phyloP scores from a whole-genome alignment of 2,113 vertebrate genomes.

The Oncorhynchus keta region DNA sequence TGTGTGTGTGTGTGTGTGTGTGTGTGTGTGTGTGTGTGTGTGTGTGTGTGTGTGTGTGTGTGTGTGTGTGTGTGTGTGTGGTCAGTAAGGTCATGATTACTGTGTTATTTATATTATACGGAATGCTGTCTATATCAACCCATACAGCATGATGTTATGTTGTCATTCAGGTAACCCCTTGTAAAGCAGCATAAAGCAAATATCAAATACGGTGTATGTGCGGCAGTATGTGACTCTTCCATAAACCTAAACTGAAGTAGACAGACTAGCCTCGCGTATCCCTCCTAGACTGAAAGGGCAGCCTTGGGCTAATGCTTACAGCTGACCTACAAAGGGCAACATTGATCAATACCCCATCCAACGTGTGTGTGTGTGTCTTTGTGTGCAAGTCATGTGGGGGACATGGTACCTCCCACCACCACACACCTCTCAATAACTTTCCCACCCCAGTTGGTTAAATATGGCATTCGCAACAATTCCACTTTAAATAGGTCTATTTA shows the following conservation, averaged over 20 bases:
- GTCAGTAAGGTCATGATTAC: not conserved
- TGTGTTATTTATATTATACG: not conserved
- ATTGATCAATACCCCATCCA: slow-evolving; percentile 33
- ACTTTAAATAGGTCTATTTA: not conserved
- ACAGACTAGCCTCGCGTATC: slow-evolving; percentile 1
- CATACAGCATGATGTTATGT: not conserved
- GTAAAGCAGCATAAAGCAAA: not conserved
- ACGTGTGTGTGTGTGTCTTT: not conserved
- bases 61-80: not conserved
- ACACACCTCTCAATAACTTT: not conserved
- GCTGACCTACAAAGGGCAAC: slow-evolving; percentile 10
- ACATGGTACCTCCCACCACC: not conserved
- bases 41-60: too few species aligned
- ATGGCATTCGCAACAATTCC: not conserved
- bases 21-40: too few species aligned
- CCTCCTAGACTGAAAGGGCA: slow-evolving; percentile 31
- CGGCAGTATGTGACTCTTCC: not conserved
- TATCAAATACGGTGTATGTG: not conserved
- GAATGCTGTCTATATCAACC: not conserved
- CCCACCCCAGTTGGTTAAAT: not conserved
- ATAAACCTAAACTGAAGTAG: not conserved
- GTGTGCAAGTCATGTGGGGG: not conserved
- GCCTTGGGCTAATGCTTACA: slow-evolving; percentile 28
- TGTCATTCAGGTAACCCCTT: not conserved
- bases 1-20: too few species aligned